A percentile compares a stretch with the other conserved stretches of the same genome.
Evolutionary conservation across 2,797 vertebrate species (phyloP).

Genomic region (Echiichthys vipera): DNA sequence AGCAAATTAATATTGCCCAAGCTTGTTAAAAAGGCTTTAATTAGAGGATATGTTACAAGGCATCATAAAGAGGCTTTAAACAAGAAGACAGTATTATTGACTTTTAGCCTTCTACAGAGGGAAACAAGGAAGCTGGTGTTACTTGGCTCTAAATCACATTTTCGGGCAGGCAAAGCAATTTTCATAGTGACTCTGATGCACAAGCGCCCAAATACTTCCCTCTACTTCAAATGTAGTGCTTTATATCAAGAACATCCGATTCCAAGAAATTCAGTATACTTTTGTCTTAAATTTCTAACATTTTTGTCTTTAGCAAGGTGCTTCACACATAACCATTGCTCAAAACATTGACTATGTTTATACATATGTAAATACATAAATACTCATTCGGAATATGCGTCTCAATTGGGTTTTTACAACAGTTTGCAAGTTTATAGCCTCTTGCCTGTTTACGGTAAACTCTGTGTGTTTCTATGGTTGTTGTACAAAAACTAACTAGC

Average conservation of each 20-base stretch:
- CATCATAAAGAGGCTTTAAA: slow-evolving; percentile 13
- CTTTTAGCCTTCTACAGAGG: slow-evolving; percentile 8
- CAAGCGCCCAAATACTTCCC: not conserved
- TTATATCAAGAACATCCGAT: slow-evolving; percentile 11
- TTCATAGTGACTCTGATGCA: slow-evolving; percentile 7
- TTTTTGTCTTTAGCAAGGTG: slow-evolving; percentile 1
- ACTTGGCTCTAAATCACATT: slow-evolving; percentile 23
- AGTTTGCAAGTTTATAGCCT: too few species aligned
- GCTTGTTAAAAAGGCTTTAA: slow-evolving; percentile 44
- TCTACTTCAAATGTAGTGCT: not conserved
- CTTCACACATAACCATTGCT: not conserved
- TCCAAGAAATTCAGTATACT: slow-evolving; percentile 4
- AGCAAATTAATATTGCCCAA: slow-evolving; percentile 27
- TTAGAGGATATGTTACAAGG: slow-evolving; percentile 23
- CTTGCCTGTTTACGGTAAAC: too few species aligned
- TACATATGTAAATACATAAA: too few species aligned
- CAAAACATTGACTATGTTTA: too few species aligned
- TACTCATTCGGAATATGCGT: too few species aligned
- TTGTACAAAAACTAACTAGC: too few species aligned
- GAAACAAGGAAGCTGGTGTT: slow-evolving; percentile 2
- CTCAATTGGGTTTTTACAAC: too few species aligned
- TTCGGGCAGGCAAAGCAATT: slow-evolving; percentile 18
- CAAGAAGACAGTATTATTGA: slow-evolving; percentile 24
- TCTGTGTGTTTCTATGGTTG: too few species aligned
- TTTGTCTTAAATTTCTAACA: not conserved